A percentile compares a stretch with the other conserved stretches of the same genome.
Conservation (phyloP, 2,797 vertebrate genomes). For the Pteropus rufus region DNA sequence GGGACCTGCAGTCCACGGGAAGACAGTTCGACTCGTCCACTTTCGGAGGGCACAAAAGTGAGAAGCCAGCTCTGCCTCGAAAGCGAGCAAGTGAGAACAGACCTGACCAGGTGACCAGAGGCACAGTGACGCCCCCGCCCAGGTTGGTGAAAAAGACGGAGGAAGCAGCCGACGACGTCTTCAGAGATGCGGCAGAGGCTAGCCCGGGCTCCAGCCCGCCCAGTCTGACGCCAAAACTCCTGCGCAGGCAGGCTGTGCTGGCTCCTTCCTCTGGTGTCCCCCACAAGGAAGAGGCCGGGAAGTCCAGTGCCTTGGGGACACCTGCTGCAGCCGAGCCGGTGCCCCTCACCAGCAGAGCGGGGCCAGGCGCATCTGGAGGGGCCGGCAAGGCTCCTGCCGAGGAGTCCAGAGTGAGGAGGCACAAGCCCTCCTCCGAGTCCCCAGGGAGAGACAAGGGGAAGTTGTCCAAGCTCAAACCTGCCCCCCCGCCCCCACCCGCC, state of each 20-base stretch:
- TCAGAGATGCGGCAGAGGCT: conserved; percentile 86
- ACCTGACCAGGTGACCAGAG: conserved; percentile 84
- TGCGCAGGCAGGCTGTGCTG: conserved; percentile 83
- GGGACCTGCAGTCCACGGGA: conserved; percentile 88
- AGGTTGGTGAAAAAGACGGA: conserved; percentile 89
- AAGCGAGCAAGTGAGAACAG: conserved; percentile 90
- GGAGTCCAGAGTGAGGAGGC: conserved; percentile 89
- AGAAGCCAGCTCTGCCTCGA: conserved; percentile 94
- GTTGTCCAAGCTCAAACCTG: conserved; percentile 91
- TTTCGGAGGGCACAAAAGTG: conserved; percentile 85
- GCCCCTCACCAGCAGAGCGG: conserved; percentile 84
- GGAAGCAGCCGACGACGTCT: conserved; percentile 87
- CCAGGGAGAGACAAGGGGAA: conserved; percentile 89
- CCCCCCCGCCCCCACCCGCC: conserved; percentile 89
- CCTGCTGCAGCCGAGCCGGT: conserved; percentile 74
- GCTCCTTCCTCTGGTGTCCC: conserved; percentile 60
- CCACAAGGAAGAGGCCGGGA: conserved; percentile 84
- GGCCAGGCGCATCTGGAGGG: conserved; percentile 77
- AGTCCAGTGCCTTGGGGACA: conserved; percentile 85
- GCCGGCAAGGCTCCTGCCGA: conserved; percentile 85
- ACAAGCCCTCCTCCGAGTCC: conserved; percentile 86
- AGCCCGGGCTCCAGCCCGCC: conserved; percentile 93
- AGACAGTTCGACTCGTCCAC: conserved; percentile 93
- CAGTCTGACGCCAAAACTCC: conserved; percentile 89
- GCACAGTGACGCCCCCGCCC: conserved; percentile 91